Evolutionary conservation across 1,140 invertebrate species (phyloP).

Genomic region (Sitobion miscanthi): DNA sequence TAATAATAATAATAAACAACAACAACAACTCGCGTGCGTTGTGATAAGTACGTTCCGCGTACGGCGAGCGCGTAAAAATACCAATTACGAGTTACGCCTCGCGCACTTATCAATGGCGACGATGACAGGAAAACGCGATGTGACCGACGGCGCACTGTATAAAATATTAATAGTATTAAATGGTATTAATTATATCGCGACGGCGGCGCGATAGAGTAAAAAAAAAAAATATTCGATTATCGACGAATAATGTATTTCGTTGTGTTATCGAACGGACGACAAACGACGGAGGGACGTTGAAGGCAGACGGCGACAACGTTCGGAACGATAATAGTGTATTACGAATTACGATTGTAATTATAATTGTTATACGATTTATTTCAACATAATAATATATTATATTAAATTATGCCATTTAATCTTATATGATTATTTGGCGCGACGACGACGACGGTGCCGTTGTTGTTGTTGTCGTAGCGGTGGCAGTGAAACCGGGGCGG

Average conservation of each 20-base stretch:
- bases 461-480: too few species aligned
- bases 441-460: background rate
- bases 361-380: background rate
- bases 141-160: background rate
- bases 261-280: background rate
- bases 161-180: background rate
- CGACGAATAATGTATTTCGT: background rate
- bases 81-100: constrained; percentile 5
- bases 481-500: background rate
- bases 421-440: constrained; percentile 36
- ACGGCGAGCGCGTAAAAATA: background rate
- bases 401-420: background rate
- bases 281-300: constrained; percentile 6
- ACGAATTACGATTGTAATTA: background rate
- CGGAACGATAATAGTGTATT: background rate
- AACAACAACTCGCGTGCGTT: background rate
- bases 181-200: background rate
- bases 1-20: constrained; percentile 27
- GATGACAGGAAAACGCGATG: background rate
- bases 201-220: background rate
- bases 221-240: constrained; percentile 5
- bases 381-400: background rate
- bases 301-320: constrained; percentile 29
- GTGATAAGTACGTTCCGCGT: constrained; percentile 10
- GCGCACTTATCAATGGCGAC: constrained; percentile 41